Conservation (phyloP, 2,113 vertebrate species). For the Raja brachyura region DNA sequence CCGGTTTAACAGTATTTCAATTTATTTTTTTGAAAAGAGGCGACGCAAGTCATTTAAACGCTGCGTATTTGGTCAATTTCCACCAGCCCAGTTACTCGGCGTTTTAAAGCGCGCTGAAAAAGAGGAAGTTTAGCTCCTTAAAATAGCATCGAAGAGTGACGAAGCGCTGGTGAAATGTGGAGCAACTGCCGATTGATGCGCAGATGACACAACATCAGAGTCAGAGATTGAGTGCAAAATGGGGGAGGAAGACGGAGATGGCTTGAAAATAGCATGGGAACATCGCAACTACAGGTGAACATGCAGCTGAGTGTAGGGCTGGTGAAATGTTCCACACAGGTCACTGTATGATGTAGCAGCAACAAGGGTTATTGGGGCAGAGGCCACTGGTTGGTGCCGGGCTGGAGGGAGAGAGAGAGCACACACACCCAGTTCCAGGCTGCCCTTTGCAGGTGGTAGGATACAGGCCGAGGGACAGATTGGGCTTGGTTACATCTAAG, state of each 20-base stretch:
- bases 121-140: not conserved
- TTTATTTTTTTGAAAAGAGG: not conserved
- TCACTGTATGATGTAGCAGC: not conserved
- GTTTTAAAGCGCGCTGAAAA: not conserved
- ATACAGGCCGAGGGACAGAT: not conserved
- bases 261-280: not conserved
- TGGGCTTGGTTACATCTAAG: not conserved
- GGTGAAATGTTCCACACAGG: not conserved
- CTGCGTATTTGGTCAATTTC: not conserved
- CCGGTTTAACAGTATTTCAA: no score
- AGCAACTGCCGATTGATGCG: not conserved
- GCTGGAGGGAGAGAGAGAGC: not conserved
- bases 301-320: not conserved
- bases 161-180: not conserved
- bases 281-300: not conserved
- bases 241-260: not conserved
- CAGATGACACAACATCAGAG: not conserved
- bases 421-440: not conserved
- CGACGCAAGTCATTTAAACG: not conserved
- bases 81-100: not conserved
- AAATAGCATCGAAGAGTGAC: not conserved
- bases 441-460: not conserved
- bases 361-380: not conserved
- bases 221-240: not conserved
- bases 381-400: not conserved